These are phyloP conservation scores for Callyntrura sp. DNA, from an alignment of 2,888 invertebrate genomes.

Conservation along the genomic window DNA sequence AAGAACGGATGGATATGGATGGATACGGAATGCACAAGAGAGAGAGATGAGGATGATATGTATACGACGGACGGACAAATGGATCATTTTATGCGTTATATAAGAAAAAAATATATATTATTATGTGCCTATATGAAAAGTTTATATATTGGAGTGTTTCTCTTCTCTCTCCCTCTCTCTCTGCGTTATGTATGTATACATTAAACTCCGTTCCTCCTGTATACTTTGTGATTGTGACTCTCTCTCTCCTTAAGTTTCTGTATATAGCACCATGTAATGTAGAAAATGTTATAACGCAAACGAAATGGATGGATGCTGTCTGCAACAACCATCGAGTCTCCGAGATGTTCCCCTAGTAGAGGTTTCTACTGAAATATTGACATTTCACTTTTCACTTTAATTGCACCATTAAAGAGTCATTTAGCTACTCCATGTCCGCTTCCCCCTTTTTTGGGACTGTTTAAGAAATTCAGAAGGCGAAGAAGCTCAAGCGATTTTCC, in stretches of 20 bases:
- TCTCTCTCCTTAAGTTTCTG: not conserved
- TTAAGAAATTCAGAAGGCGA: not conserved
- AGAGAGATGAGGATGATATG: too few relatives aligned
- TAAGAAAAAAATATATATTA: not conserved
- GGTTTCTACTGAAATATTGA: conserved; percentile 76
- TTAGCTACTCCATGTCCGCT: conserved; percentile 76
- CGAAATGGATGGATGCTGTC: conserved; percentile 66
- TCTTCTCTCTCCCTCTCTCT: not conserved
- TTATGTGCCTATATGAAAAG: too few relatives aligned
- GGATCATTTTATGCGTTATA: too few relatives aligned
- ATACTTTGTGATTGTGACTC: too few relatives aligned
- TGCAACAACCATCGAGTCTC: conserved; percentile 74
- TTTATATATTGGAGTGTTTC: too few relatives aligned
- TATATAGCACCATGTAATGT: conserved; percentile 14
- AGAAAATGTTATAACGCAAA: conserved; percentile 29
- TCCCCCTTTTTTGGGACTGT: conserved; percentile 28
- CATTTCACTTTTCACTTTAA: conserved; percentile 78
- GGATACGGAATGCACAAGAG: too few relatives aligned
- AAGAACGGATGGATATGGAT: conserved; percentile 12
- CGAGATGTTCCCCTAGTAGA: conserved; percentile 71
- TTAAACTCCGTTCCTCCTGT: too few relatives aligned
- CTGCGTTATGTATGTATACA: not conserved
- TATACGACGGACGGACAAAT: too few relatives aligned
- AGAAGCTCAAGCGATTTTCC: not conserved
- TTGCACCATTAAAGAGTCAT: conserved; percentile 78